Evolutionary conservation across 2,113 vertebrate genomes (phyloP).

Genomic region (Nycticryphes semicollaris): DNA sequence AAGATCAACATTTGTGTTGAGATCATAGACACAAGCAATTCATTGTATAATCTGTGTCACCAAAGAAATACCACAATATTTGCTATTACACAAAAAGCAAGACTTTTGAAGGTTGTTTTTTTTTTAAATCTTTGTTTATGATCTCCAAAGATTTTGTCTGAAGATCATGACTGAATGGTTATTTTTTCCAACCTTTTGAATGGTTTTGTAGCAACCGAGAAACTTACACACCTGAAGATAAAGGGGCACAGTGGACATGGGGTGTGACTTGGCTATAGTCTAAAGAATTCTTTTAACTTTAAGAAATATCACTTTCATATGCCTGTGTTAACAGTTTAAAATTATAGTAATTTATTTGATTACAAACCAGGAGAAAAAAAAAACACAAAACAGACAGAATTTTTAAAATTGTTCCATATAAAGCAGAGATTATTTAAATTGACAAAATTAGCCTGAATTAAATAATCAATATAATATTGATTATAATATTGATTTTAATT

Average conservation of each 20-base stretch:
- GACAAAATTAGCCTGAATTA: neutral
- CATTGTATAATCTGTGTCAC: neutral
- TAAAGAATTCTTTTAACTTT: neutral
- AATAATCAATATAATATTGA: neutral
- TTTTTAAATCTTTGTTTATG: neutral
- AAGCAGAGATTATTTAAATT: neutral
- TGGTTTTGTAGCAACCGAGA: neutral
- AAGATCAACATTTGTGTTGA: neutral
- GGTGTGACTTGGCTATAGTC: neutral
- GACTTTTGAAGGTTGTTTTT: neutral
- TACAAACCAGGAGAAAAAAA: neutral
- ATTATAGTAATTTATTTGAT: neutral
- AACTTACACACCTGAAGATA: neutral
- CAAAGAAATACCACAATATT: neutral
- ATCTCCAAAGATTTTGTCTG: neutral
- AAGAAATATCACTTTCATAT: neutral
- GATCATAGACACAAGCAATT: neutral
- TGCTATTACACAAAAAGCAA: neutral
- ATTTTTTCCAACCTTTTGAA: neutral
- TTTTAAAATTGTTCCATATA: neutral
- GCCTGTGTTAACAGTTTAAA: neutral
- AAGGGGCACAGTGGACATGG: neutral
- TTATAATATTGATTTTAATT: neutral
- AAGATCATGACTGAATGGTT: neutral
- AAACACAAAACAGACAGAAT: rapidly evolving